phyloP scores from a whole-genome alignment of 2,113 vertebrate genomes.

The Copsychus sechellarum region DNA sequence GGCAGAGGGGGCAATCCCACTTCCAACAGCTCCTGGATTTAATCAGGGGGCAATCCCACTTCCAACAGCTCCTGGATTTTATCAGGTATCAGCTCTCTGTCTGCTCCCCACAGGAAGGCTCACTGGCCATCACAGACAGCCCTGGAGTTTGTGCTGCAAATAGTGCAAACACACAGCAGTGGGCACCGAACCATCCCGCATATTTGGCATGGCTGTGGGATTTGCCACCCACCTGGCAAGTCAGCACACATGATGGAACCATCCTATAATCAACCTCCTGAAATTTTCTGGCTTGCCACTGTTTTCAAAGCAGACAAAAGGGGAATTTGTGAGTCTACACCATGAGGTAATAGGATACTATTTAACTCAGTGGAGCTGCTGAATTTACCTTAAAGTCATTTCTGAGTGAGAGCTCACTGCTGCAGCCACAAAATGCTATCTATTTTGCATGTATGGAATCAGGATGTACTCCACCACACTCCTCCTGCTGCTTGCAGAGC shows the following conservation, averaged over 20 bases:
- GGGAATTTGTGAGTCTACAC: not conserved
- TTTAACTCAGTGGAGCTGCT: not conserved
- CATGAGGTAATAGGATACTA: not conserved
- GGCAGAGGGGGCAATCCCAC: not conserved
- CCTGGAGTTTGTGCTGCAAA: not conserved
- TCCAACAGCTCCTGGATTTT: not conserved
- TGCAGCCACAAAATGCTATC: not conserved
- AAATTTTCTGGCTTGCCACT: not conserved
- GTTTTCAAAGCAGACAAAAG: conserved; percentile 7
- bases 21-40: not conserved
- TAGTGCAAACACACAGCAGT: not conserved
- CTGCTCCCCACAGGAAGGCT: not conserved
- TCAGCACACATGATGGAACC: not conserved
- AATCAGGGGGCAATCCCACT: not conserved
- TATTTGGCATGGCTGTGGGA: not conserved
- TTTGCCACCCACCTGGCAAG: conserved; percentile 23
- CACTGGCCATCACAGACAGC: not conserved
- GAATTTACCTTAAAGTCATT: not conserved
- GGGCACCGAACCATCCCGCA: not conserved
- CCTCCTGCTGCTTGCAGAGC: not conserved
- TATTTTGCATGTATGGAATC: not conserved
- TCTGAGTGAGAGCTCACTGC: not conserved
- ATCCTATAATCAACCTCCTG: not conserved
- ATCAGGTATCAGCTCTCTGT: not conserved
- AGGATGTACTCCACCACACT: not conserved